These are phyloP conservation scores for Nothobranchius kuhntae DNA, from an alignment of 2,113 vertebrate genomes.

Conservation along the genomic window DNA sequence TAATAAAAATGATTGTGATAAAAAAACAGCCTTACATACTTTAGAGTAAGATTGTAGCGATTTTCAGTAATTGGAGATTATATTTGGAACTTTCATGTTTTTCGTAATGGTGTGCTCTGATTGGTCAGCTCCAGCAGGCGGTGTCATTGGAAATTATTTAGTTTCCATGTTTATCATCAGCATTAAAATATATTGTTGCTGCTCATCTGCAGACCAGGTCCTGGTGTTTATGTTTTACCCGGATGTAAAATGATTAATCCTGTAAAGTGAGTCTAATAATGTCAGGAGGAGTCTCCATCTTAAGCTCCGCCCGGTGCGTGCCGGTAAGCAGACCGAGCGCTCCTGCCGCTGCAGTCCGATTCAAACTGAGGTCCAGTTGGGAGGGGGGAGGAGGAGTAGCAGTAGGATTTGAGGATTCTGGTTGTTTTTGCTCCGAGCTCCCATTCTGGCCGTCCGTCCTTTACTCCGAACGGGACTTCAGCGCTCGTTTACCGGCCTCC, in stretches of 20 bases:
- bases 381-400: slow-evolving; percentile 27
- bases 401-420: slow-evolving; percentile 52
- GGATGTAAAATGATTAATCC: too few relatives aligned
- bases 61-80: too few relatives aligned
- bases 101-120: background rate
- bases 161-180: too few relatives aligned
- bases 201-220: too few relatives aligned
- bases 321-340: background rate
- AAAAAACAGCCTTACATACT: too few relatives aligned
- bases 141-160: background rate
- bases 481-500: slow-evolving; percentile 41
- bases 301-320: background rate
- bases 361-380: slow-evolving; percentile 10
- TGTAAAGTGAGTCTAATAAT: too few relatives aligned
- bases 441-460: slow-evolving; percentile 44
- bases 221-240: too few relatives aligned
- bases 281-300: too few relatives aligned
- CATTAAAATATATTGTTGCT: too few relatives aligned
- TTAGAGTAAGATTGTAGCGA: too few relatives aligned
- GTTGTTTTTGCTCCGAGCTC: slow-evolving; percentile 42
- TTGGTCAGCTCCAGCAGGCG: background rate
- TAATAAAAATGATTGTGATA: too few relatives aligned
- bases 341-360: slow-evolving; percentile 45
- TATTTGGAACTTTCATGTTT: too few relatives aligned
- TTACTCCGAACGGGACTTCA: slow-evolving; percentile 49